These are phyloP conservation scores for Mythimna lalbum DNA, from an alignment of 2,888 invertebrate species.

Conservation along the genomic window DNA sequence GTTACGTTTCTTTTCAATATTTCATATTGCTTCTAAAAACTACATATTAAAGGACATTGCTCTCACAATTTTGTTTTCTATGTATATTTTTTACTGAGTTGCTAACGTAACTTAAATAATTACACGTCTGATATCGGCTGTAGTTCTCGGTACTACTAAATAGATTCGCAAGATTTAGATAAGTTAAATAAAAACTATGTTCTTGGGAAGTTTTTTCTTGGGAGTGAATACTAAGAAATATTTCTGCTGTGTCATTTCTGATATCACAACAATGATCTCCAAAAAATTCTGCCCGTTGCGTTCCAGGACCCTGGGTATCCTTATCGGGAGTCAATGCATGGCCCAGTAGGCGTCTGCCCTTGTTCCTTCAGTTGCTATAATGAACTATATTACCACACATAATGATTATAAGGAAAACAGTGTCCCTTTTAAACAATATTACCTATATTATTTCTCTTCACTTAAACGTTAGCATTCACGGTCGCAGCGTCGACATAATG, in stretches of 20 bases:
- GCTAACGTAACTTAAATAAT: background rate
- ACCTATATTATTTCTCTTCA: constrained; percentile 9
- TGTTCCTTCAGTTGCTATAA: too few relatives aligned
- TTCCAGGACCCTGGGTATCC: too few relatives aligned
- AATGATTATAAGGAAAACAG: too few relatives aligned
- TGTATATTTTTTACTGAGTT: background rate
- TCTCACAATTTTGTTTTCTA: background rate
- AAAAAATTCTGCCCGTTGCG: background rate
- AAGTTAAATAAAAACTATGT: background rate
- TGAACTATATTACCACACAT: too few relatives aligned
- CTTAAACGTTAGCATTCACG: constrained; percentile 58
- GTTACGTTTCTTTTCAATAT: background rate
- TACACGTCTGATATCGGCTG: background rate
- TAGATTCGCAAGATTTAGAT: constrained; percentile 7
- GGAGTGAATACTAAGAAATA: background rate
- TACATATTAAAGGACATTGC: constrained; percentile 12
- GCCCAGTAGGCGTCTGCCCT: too few relatives aligned
- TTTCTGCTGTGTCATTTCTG: background rate
- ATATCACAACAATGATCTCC: background rate
- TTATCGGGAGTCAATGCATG: too few relatives aligned
- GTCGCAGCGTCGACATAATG: constrained; percentile 65
- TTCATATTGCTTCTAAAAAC: constrained; percentile 3
- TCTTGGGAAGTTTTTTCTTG: background rate
- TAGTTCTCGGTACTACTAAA: background rate
- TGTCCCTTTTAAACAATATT: constrained; percentile 1